Base-by-base conservation (phyloP, 1,140 invertebrate genomes). In the Drosophila sulfurigaster region DNA sequence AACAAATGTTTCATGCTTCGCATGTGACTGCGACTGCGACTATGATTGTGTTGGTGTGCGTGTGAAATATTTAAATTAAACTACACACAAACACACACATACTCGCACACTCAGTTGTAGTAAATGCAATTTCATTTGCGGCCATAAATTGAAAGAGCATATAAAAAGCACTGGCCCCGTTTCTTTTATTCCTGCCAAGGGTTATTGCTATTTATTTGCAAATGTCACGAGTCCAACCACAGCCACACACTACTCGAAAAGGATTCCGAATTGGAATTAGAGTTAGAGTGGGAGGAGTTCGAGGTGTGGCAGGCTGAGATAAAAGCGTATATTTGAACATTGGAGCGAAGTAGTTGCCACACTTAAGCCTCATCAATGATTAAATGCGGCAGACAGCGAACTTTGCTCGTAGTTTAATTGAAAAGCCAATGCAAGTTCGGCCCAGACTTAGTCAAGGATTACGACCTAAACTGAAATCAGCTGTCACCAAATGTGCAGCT, bases 71-170 rank as follows among this genome's bases (percentile, higher is more conserved):
- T 86, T 82, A 79, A 86, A 86, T 87, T 76, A 87, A 87, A 86
- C 75, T 87, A 62, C 79, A 65, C 52, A 78, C 75, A 43, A 41
- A 65, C 41, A 58, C 54, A 76, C 52, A 49, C 38, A 75, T 60
- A 72, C 60, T 64, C 48, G 38, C 35, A 51, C 46, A 46, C 7
- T 45, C 48, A 58, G 32, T 54, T 5, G 28, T 46, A 51, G 54
- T 69, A 66, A 79, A 87, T 86, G 82, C 82, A 86, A 86, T 87
- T 86, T 87, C 68, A 86, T 87, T 86, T 86, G 86, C 60, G 68
- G 66, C 79, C 75, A 86, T 86, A 86, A 86, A 86, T 86, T 87
- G 75, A 68, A 71, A 58, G 66, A 38, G 38, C 43, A 58, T 30
- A 38, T 48, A 67, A 57, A 80, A 79, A 74, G 63, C 79, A 46